A percentile compares a stretch with the other conserved stretches of the same genome.
These are phyloP conservation scores for Caenorhabditis latens DNA, from an alignment of 1,140 invertebrate genomes.

Conservation along the genomic window DNA sequence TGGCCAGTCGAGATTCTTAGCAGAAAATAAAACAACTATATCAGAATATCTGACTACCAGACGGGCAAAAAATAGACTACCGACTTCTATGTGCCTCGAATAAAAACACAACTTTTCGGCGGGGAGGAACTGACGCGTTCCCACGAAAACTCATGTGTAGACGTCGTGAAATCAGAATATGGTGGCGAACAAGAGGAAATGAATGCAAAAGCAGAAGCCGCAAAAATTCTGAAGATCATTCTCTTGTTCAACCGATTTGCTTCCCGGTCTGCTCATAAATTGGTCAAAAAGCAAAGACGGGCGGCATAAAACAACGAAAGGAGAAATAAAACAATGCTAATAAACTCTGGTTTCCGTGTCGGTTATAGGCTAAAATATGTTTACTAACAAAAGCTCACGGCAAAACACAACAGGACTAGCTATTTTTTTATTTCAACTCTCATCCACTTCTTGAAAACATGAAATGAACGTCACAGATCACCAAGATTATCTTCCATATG, in stretches of 20 bases:
- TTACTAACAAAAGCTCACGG: not conserved
- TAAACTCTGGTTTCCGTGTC: constrained; percentile 45
- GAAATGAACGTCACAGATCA: not conserved
- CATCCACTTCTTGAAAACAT: no score
- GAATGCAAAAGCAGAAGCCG: not conserved
- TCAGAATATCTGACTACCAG: no score
- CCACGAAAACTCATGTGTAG: not conserved
- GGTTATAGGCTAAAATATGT: not conserved
- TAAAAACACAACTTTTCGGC: no score
- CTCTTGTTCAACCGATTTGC: not conserved
- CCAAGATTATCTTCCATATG: not conserved
- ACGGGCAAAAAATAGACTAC: no score
- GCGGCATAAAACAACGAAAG: constrained; percentile 3
- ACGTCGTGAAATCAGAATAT: constrained; percentile 17
- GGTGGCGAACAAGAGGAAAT: constrained; percentile 6
- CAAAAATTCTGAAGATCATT: constrained; percentile 35
- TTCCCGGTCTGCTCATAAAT: constrained; percentile 3
- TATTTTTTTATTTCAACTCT: not conserved
- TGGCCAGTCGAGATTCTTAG: no score
- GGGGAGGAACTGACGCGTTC: constrained; percentile 1
- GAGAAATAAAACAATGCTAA: constrained; percentile 34
- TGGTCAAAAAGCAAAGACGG: not conserved
- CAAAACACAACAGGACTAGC: not conserved
- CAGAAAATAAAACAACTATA: no score
- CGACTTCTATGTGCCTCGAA: no score